These are phyloP conservation scores for Hermaeophaga mercurialis DNA, from an alignment of 2,888 invertebrate species.

Conservation along the genomic window DNA sequence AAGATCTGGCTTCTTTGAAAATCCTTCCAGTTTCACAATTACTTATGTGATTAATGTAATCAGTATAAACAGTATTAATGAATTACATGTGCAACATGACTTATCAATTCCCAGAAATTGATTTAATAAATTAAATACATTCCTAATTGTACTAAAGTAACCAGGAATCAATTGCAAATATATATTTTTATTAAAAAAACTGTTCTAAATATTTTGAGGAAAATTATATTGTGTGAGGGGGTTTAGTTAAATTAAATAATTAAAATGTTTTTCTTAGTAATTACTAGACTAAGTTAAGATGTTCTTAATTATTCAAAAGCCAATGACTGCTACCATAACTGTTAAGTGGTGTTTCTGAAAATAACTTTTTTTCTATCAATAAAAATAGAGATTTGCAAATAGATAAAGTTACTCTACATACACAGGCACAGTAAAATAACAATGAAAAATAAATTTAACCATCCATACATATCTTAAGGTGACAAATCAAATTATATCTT, in stretches of 20 bases:
- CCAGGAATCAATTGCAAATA: constrained; percentile 24
- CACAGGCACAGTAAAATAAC: constrained; percentile 35
- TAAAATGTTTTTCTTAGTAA: no score
- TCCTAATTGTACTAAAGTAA: constrained; percentile 31
- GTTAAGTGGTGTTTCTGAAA: no score
- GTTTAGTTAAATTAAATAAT: no score
- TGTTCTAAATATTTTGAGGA: no score
- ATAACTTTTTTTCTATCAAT: neutral
- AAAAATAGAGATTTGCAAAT: neutral
- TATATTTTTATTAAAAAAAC: neutral
- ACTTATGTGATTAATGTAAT: constrained; percentile 64
- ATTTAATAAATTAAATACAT: constrained; percentile 46
- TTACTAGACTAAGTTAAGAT: no score
- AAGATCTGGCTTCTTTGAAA: constrained; percentile 11
- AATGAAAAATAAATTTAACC: constrained; percentile 20
- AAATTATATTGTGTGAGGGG: no score
- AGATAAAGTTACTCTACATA: constrained; percentile 31
- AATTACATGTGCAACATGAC: constrained; percentile 63
- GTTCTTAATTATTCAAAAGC: no score
- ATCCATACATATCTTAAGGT: constrained; percentile 5
- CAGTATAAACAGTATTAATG: constrained; percentile 58
- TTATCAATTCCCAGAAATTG: constrained; percentile 52
- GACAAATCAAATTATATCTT: constrained; percentile 2
- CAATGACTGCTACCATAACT: no score
- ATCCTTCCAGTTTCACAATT: constrained; percentile 39